These are phyloP conservation scores for Channa maculata DNA, from an alignment of 2,113 vertebrate species.

Conservation along the genomic window DNA sequence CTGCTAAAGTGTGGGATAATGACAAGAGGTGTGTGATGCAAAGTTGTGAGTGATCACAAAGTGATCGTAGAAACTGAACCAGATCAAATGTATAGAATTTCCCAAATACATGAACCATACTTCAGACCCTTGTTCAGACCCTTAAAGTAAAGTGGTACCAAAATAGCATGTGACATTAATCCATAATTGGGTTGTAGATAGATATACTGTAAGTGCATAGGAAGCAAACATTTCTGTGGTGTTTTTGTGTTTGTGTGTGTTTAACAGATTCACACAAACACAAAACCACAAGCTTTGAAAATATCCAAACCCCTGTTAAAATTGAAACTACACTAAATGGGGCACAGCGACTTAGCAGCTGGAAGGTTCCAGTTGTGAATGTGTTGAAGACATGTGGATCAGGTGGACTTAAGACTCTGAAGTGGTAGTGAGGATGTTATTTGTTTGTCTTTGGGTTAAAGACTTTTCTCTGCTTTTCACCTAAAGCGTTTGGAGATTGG, in stretches of 20 bases:
- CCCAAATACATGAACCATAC: too few relatives aligned
- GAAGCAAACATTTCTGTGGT: not conserved
- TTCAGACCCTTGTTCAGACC: too few relatives aligned
- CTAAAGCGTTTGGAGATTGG: not conserved
- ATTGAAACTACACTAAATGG: not conserved
- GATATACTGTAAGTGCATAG: not conserved
- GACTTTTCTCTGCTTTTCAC: not conserved
- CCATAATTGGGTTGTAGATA: not conserved
- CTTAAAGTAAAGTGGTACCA: too few relatives aligned
- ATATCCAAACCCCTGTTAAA: not conserved
- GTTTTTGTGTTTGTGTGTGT: not conserved
- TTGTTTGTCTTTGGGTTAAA: not conserved
- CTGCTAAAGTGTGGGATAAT: too few relatives aligned
- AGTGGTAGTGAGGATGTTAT: not conserved
- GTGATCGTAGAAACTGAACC: too few relatives aligned
- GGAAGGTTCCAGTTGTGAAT: not conserved
- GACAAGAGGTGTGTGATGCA: too few relatives aligned
- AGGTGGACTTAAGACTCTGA: not conserved
- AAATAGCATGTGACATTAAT: too few relatives aligned
- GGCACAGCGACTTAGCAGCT: slow-evolving; percentile 22
- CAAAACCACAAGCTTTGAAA: not conserved
- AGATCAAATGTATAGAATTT: too few relatives aligned
- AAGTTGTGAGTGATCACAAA: too few relatives aligned
- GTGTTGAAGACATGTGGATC: not conserved
- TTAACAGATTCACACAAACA: not conserved